These are phyloP conservation scores for Phyllostomus discolor DNA, from an alignment of 2,113 vertebrate species.

Conservation along the genomic window DNA sequence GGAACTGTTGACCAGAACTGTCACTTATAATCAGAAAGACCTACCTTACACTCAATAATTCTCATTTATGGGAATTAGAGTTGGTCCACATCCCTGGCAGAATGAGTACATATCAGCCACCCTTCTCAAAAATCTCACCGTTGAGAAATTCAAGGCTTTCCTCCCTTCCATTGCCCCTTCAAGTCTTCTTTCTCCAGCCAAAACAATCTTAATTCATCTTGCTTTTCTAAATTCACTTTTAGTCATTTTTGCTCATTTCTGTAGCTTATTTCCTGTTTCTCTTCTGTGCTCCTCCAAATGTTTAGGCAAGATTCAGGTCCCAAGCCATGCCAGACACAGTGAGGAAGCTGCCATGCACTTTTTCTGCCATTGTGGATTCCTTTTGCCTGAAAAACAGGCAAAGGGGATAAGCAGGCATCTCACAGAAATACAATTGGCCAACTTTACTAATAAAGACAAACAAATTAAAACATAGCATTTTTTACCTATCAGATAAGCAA, in stretches of 20 bases:
- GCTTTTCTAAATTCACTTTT: neutral
- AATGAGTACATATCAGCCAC: neutral
- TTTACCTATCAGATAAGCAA: neutral
- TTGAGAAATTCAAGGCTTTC: neutral
- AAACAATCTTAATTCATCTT: neutral
- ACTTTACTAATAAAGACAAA: neutral
- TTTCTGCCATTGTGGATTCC: neutral
- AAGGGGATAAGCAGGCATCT: neutral
- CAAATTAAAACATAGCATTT: neutral
- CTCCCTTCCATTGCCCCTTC: neutral
- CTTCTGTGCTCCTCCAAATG: neutral
- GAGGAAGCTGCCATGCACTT: neutral
- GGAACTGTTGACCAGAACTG: neutral
- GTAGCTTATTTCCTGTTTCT: neutral
- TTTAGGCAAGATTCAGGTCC: neutral
- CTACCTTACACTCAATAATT: neutral
- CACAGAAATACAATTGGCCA: neutral
- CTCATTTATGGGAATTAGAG: neutral
- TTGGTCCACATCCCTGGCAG: neutral
- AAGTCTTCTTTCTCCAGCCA: neutral
- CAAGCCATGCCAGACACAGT: neutral
- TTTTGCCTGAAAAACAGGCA: neutral
- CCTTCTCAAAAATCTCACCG: neutral
- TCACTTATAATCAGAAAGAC: neutral
- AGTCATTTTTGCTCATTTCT: neutral